Conservation (phyloP, 2,797 vertebrate species). For the Rachycentron canadum region DNA sequence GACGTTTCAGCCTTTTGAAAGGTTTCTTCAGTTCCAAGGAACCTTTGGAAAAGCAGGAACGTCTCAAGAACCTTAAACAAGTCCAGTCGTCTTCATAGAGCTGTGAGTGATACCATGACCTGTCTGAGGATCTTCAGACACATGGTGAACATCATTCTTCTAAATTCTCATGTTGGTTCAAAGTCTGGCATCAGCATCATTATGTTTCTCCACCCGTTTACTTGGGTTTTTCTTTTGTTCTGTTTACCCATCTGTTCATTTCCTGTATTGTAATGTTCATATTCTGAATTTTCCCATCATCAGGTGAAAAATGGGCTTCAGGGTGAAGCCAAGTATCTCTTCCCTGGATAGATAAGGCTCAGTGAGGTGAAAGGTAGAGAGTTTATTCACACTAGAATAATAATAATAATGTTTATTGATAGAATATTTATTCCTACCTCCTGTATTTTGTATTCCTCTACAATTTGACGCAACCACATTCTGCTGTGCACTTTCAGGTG, state of each 20-base stretch:
- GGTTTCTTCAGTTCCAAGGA: too few relatives aligned
- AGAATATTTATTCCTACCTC: background rate
- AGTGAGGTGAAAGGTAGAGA: background rate
- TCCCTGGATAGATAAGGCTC: background rate
- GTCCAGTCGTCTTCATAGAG: too few relatives aligned
- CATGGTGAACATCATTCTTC: too few relatives aligned
- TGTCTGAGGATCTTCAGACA: too few relatives aligned
- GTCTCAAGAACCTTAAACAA: too few relatives aligned
- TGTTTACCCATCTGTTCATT: background rate
- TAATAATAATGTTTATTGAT: too few relatives aligned
- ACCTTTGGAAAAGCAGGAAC: too few relatives aligned
- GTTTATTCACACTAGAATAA: background rate
- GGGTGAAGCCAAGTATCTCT: too few relatives aligned
- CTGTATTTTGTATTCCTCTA: background rate
- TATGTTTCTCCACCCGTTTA: background rate
- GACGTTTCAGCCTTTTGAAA: too few relatives aligned
- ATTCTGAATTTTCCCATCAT: background rate
- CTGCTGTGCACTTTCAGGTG: constrained; percentile 7
- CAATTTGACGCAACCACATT: constrained; percentile 3
- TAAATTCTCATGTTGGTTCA: background rate
- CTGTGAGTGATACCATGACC: too few relatives aligned
- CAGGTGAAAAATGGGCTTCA: background rate
- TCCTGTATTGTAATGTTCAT: background rate
- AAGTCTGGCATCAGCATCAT: background rate
- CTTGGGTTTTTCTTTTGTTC: too few relatives aligned